A percentile compares a stretch with the other conserved stretches of the same genome.
phyloP scores from a whole-genome alignment of 2,888 invertebrate genomes.

The Cristatella mucedo region DNA sequence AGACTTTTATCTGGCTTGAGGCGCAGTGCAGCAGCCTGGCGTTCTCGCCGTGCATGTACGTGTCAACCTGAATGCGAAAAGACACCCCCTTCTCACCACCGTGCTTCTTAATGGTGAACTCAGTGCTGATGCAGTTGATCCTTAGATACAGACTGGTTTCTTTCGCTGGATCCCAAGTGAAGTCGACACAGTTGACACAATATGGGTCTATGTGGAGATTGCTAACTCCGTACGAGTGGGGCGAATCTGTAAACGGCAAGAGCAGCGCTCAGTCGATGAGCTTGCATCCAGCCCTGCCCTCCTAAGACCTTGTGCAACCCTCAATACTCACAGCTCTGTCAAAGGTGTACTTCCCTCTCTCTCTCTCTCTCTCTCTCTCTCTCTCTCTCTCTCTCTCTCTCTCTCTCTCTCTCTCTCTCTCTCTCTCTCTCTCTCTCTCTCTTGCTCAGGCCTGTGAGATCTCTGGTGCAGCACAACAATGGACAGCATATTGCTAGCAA shows the following conservation, averaged over 20 bases:
- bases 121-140: slow-evolving; percentile 76
- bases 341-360: no score
- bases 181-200: slow-evolving; percentile 63
- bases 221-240: slow-evolving; percentile 75
- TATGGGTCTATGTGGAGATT: slow-evolving; percentile 58
- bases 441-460: no score
- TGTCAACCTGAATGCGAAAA: slow-evolving; percentile 85
- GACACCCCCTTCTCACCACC: slow-evolving; percentile 96
- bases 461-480: no score
- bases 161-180: slow-evolving; percentile 87
- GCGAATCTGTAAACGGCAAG: slow-evolving; percentile 63
- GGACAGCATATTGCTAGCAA: no score
- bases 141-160: slow-evolving; percentile 47
- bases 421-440: no score
- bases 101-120: slow-evolving; percentile 92
- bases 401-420: no score
- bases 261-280: no score
- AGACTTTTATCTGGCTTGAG: slow-evolving; percentile 86
- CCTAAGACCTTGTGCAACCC: no score
- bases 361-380: no score
- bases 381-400: no score
- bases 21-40: slow-evolving; percentile 66
- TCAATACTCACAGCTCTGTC: no score
- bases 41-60: slow-evolving; percentile 46
- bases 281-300: no score